These are phyloP conservation scores for Thripadectes ignobilis DNA, from an alignment of 2,797 vertebrate species.

Conservation along the genomic window DNA sequence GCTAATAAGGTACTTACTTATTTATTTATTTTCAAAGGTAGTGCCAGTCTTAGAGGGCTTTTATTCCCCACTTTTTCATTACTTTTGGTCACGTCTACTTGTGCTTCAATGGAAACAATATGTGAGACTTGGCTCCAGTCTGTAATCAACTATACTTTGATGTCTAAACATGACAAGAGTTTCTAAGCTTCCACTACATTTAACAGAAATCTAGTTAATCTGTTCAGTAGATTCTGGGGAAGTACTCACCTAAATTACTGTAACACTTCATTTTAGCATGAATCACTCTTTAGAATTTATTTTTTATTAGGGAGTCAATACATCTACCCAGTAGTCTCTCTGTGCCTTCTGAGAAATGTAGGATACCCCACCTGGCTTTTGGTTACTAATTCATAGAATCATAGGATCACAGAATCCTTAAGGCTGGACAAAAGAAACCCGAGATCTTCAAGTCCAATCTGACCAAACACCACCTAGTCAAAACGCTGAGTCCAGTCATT, in stretches of 20 bases:
- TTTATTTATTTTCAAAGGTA: not conserved
- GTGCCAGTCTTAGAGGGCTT: not conserved
- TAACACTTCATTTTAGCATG: not conserved
- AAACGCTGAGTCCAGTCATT: not conserved
- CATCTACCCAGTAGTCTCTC: not conserved
- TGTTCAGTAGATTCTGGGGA: not conserved
- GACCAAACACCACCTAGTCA: not conserved
- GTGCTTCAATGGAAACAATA: not conserved
- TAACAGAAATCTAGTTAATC: not conserved
- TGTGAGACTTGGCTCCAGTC: not conserved
- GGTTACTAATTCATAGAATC: not conserved
- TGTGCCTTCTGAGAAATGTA: not conserved
- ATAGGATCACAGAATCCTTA: too few species aligned
- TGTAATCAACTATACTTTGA: not conserved
- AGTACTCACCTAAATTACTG: not conserved
- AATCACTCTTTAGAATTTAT: not conserved
- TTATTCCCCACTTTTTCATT: not conserved
- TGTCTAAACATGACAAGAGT: not conserved
- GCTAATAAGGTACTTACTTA: accelerated
- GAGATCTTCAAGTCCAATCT: not conserved
- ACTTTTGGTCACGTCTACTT: not conserved
- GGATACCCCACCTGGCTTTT: not conserved
- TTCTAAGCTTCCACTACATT: not conserved
- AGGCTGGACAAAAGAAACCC: not conserved
- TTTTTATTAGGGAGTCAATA: not conserved